Conservation (phyloP, 2,888 invertebrate genomes). For the Fragum whitleyi region DNA sequence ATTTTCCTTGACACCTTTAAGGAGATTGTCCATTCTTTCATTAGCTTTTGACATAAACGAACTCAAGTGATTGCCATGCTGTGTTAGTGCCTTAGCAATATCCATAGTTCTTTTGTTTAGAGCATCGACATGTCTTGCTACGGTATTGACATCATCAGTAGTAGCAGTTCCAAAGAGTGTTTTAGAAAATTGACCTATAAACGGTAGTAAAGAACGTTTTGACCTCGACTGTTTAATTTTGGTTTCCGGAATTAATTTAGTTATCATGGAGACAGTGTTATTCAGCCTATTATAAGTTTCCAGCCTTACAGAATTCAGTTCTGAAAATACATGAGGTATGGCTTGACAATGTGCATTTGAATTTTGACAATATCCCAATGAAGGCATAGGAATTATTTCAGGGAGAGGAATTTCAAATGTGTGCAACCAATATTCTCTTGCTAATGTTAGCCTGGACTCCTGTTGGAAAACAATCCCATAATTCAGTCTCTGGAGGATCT, state of each 20-base stretch:
- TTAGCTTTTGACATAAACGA: constrained; percentile 10
- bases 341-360: no score
- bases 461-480: constrained; percentile 51
- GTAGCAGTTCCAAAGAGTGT: constrained; percentile 61
- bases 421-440: constrained; percentile 48
- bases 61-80: constrained; percentile 24
- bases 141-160: constrained; percentile 43
- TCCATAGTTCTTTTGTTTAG: constrained; percentile 21
- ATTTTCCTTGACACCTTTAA: constrained; percentile 21
- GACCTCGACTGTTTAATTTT: background rate
- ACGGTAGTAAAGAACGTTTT: constrained; percentile 45
- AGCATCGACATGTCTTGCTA: constrained; percentile 39
- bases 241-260: constrained; percentile 23
- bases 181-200: constrained; percentile 56
- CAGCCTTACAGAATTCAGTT: constrained; percentile 27
- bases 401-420: constrained; percentile 45
- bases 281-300: constrained; percentile 25
- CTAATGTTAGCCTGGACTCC: constrained; percentile 12
- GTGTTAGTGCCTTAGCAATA: constrained; percentile 27
- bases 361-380: constrained; percentile 5
- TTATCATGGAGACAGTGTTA: background rate
- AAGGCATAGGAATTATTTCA: no score
- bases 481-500: constrained; percentile 41
- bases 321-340: constrained; percentile 26
- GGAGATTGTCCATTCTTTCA: constrained; percentile 23